These are phyloP conservation scores for Garrulus glandarius DNA, from an alignment of 2,797 vertebrate species.

Conservation along the genomic window DNA sequence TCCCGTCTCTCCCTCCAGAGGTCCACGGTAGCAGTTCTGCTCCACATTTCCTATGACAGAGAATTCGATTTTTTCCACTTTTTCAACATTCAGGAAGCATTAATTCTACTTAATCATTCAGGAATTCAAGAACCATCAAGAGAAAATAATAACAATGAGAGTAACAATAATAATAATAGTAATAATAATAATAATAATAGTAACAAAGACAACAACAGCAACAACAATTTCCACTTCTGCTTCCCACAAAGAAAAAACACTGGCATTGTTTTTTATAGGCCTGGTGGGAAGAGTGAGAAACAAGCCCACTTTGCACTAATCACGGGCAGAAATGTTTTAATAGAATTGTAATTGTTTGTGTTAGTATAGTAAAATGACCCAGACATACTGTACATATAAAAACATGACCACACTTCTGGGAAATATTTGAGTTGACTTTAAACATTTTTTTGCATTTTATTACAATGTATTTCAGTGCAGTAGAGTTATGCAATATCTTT, in stretches of 20 bases:
- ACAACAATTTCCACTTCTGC: neutral
- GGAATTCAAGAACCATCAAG: slow-evolving; percentile 32
- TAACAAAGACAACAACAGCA: neutral
- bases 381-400: neutral
- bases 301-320: slow-evolving; percentile 16
- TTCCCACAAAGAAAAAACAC: neutral
- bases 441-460: slow-evolving; percentile 47
- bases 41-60: slow-evolving; percentile 62
- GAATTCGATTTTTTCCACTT: slow-evolving; percentile 39
- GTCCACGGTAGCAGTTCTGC: slow-evolving; percentile 46
- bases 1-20: slow-evolving; percentile 42
- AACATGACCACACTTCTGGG: slow-evolving; percentile 25
- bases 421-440: neutral
- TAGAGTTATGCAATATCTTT: neutral
- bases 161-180: neutral
- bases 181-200: neutral
- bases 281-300: slow-evolving; percentile 19
- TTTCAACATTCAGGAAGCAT: slow-evolving; percentile 24
- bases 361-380: slow-evolving; percentile 34
- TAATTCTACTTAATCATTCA: slow-evolving; percentile 54
- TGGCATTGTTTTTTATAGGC: neutral
- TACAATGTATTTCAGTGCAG: neutral
- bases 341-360: slow-evolving; percentile 57
- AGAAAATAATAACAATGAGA: neutral
- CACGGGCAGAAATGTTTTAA: slow-evolving; percentile 43